Evolutionary conservation across 2,888 invertebrate species (phyloP).

Genomic region (Limnephilus auricula): DNA sequence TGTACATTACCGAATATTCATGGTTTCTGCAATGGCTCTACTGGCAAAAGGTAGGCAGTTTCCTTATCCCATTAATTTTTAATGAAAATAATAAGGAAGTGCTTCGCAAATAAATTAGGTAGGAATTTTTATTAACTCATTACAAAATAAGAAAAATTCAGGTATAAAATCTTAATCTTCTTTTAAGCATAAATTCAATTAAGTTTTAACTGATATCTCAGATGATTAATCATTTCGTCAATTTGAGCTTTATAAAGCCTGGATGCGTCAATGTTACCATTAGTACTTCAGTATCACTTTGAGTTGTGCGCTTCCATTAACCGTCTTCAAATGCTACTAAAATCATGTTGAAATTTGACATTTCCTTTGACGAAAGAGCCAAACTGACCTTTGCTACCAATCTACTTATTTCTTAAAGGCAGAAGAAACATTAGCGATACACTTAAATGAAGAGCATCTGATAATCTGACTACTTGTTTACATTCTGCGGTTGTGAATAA

Average conservation of each 20-base stretch:
- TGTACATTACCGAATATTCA: slow-evolving; percentile 37
- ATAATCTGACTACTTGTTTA: slow-evolving; percentile 43
- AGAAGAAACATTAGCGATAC: slow-evolving; percentile 63
- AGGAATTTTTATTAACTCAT: not conserved
- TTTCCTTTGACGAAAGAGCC: slow-evolving; percentile 59
- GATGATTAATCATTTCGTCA: not conserved
- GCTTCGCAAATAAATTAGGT: not conserved
- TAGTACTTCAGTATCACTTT: slow-evolving; percentile 16
- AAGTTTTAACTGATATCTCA: not conserved
- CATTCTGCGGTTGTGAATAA: not conserved
- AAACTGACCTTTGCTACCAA: slow-evolving; percentile 60
- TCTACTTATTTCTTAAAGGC: slow-evolving; percentile 60
- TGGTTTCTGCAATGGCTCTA: slow-evolving; percentile 61
- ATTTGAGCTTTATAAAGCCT: not conserved
- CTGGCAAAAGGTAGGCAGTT: slow-evolving; percentile 53
- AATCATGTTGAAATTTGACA: slow-evolving; percentile 64
- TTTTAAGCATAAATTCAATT: not conserved
- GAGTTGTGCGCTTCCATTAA: slow-evolving; percentile 51
- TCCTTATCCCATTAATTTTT: not conserved
- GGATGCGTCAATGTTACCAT: slow-evolving; percentile 8
- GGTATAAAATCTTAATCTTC: not conserved
- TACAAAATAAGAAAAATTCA: not conserved
- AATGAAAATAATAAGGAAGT: not conserved
- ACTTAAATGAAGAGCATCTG: slow-evolving; percentile 55
- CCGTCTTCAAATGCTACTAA: slow-evolving; percentile 60